Evolutionary conservation across 2,113 vertebrate genomes (phyloP).

Genomic region (Ceyx margarethae): DNA sequence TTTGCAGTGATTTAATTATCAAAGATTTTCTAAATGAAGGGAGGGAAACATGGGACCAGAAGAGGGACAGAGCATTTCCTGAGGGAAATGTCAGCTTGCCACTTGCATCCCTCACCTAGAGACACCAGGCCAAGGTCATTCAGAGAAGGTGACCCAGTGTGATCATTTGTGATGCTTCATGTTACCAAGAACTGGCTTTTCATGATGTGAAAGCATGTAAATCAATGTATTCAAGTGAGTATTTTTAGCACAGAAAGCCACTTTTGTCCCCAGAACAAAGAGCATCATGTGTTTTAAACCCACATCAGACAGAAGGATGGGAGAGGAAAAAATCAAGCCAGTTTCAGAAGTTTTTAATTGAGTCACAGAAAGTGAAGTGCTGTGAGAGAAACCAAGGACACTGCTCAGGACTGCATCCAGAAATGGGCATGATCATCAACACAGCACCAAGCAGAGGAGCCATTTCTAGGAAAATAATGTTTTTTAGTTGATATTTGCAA

Average conservation of each 20-base stretch:
- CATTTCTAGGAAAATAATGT: not conserved
- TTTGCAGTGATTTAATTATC: constrained; percentile 41
- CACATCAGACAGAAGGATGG: not conserved
- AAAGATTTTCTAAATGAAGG: constrained; percentile 36
- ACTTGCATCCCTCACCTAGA: not conserved
- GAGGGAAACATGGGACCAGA: not conserved
- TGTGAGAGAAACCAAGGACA: not conserved
- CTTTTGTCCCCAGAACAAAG: not conserved
- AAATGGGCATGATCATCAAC: not conserved
- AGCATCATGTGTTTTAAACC: not conserved
- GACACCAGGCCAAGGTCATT: not conserved
- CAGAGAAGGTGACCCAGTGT: not conserved
- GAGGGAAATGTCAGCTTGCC: not conserved
- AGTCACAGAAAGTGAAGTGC: not conserved
- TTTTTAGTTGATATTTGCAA: not conserved
- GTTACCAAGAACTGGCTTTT: not conserved
- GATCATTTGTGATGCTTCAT: not conserved
- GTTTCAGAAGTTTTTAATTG: not conserved
- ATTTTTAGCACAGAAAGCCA: not conserved
- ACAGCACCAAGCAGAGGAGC: not conserved
- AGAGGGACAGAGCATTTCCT: constrained; percentile 18
- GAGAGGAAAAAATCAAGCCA: not conserved
- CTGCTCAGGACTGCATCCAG: not conserved
- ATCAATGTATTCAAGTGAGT: not conserved
- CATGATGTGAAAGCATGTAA: not conserved